Evolutionary conservation across 2,888 invertebrate species (phyloP).

Genomic region (Phaonia tiefii): DNA sequence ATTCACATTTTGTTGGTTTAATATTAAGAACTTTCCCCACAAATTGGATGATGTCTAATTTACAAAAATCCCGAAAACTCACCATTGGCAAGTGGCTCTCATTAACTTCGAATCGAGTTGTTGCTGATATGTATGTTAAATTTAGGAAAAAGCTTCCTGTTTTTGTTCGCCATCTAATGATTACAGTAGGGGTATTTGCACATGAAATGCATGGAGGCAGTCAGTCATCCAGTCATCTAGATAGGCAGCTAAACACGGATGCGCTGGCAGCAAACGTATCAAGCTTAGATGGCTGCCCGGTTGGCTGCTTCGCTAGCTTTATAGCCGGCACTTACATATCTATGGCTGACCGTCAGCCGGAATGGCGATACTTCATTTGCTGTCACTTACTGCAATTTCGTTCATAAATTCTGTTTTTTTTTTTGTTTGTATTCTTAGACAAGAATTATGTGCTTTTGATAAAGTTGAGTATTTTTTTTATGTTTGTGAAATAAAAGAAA

Average conservation of each 20-base stretch:
- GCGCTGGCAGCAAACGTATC: conserved; percentile 2
- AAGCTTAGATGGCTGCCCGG: background rate
- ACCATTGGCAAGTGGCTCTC: background rate
- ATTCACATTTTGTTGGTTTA: too few relatives aligned
- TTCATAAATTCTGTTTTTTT: conserved; percentile 55
- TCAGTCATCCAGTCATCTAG: conserved; percentile 25
- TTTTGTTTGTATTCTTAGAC: background rate
- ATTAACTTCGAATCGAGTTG: background rate
- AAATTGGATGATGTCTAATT: too few relatives aligned
- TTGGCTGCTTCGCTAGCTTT: background rate
- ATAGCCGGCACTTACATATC: background rate
- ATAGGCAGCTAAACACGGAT: background rate
- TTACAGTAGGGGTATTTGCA: too few relatives aligned
- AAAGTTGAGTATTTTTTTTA: conserved; percentile 10
- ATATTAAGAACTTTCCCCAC: too few relatives aligned
- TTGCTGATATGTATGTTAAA: conserved; percentile 20
- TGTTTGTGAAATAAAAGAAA: conserved; percentile 8
- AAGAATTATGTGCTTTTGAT: conserved; percentile 50
- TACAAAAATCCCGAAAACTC: too few relatives aligned
- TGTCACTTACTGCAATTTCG: conserved; percentile 63
- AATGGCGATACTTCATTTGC: conserved; percentile 60
- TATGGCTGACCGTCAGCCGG: background rate
- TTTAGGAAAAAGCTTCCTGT: conserved; percentile 31
- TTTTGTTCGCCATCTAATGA: background rate
- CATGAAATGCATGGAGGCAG: conserved; percentile 19